These are phyloP conservation scores for Poeciliopsis occidentalis DNA, from an alignment of 2,113 vertebrate genomes.

Conservation along the genomic window DNA sequence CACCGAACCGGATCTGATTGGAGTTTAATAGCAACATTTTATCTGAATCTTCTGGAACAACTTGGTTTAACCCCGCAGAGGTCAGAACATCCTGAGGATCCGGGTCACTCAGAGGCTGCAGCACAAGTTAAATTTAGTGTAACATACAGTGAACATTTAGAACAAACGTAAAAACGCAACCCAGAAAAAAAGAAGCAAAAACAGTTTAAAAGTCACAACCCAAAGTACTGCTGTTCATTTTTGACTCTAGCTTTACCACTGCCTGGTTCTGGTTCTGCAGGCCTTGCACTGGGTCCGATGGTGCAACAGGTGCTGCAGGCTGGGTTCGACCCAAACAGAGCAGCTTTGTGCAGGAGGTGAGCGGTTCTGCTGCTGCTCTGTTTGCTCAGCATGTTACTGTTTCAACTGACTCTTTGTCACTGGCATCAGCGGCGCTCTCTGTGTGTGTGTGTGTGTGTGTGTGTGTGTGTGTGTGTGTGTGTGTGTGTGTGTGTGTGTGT, in stretches of 20 bases:
- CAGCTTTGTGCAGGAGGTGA: slow-evolving; percentile 63
- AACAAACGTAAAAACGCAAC: too few species aligned
- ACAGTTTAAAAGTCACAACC: too few species aligned
- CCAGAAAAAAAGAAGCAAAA: too few species aligned
- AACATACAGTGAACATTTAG: too few species aligned
- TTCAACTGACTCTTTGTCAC: slow-evolving; percentile 30
- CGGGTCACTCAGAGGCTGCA: slow-evolving; percentile 2
- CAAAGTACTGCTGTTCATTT: too few species aligned
- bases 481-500: too few species aligned
- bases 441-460: too few species aligned
- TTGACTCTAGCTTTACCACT: too few species aligned
- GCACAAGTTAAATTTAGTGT: too few species aligned
- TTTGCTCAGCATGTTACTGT: slow-evolving; percentile 37
- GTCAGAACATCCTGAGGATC: slow-evolving; percentile 71
- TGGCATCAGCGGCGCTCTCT: slow-evolving; percentile 28
- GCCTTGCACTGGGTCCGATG: too few species aligned
- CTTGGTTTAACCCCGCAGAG: slow-evolving; percentile 42
- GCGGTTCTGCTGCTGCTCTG: slow-evolving; percentile 43
- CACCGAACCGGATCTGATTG: slow-evolving; percentile 53
- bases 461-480: too few species aligned
- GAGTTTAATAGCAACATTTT: slow-evolving; percentile 52
- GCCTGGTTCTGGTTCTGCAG: too few species aligned
- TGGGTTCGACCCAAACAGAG: slow-evolving; percentile 39
- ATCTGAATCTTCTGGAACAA: slow-evolving; percentile 12
- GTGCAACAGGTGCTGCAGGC: slow-evolving; percentile 47